Evolutionary conservation across 1,140 invertebrate genomes (phyloP).

Genomic region (Harpegnathos saltator): DNA sequence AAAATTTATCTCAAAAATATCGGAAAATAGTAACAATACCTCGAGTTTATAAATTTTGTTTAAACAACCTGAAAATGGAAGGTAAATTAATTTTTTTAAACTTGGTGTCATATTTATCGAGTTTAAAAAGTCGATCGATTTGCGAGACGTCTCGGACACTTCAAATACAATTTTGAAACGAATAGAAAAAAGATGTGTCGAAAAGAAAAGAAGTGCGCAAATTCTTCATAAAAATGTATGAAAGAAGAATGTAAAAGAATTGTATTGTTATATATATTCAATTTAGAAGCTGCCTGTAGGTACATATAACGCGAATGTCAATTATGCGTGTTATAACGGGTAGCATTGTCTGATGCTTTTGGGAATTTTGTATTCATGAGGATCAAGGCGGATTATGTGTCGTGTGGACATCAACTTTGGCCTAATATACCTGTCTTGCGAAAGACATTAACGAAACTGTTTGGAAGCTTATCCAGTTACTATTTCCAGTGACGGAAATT

Average conservation of each 20-base stretch:
- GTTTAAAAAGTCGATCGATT: not conserved
- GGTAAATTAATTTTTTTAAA: not conserved
- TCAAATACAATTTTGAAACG: too few relatives aligned
- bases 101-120: not conserved
- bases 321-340: slow-evolving; percentile 36
- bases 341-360: slow-evolving; percentile 38
- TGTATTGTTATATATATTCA: not conserved
- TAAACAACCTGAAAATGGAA: too few relatives aligned
- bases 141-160: too few relatives aligned
- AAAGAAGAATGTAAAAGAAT: not conserved
- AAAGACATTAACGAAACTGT: slow-evolving; percentile 26
- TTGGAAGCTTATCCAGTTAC: slow-evolving; percentile 40
- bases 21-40: too few relatives aligned
- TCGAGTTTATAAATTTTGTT: too few relatives aligned
- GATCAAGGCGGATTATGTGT: slow-evolving; percentile 75
- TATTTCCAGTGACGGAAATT: not conserved
- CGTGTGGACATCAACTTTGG: slow-evolving; percentile 51
- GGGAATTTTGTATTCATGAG: slow-evolving; percentile 67
- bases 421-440: slow-evolving; percentile 22
- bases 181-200: not conserved
- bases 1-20: too few relatives aligned
- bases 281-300: not conserved
- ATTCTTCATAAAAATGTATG: not conserved
- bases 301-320: slow-evolving; percentile 29
- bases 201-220: not conserved